Evolutionary conservation across 2,888 invertebrate species (phyloP).

Genomic region (Exephanes ischioxanthus): DNA sequence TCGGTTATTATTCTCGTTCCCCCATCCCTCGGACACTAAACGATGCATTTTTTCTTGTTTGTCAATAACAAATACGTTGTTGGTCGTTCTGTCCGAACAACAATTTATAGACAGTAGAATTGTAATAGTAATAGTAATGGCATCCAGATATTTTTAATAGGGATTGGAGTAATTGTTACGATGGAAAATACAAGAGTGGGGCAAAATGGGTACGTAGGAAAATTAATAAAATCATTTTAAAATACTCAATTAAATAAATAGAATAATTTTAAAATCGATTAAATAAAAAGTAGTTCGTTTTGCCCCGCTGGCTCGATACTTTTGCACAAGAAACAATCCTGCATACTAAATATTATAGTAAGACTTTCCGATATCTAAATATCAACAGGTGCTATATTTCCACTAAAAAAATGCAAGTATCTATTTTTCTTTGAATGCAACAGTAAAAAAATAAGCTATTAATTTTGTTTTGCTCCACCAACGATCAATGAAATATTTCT

Average conservation of each 20-base stretch:
- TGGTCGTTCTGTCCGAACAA: not conserved
- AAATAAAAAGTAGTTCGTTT: too few species aligned
- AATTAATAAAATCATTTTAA: too few species aligned
- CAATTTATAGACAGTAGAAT: not conserved
- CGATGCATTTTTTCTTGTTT: not conserved
- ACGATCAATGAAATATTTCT: not conserved
- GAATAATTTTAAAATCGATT: too few species aligned
- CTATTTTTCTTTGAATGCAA: not conserved
- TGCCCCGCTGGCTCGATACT: too few species aligned
- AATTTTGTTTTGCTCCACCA: not conserved
- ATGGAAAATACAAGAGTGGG: not conserved
- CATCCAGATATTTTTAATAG: not conserved
- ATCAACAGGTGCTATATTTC: too few species aligned
- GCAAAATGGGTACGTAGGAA: not conserved
- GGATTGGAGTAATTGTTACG: not conserved
- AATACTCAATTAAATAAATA: too few species aligned
- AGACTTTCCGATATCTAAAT: too few species aligned
- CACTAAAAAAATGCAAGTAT: not conserved
- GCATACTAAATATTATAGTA: too few species aligned
- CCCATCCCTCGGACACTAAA: conserved; percentile 11
- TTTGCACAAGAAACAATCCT: too few species aligned
- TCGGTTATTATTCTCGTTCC: conserved; percentile 66
- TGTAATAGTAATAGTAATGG: not conserved
- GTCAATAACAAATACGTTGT: not conserved
- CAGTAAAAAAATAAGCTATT: not conserved